A percentile compares a stretch with the other conserved stretches of the same genome.
phyloP scores from a whole-genome alignment of 2,797 vertebrate genomes.

The Xenentodon cancila region DNA sequence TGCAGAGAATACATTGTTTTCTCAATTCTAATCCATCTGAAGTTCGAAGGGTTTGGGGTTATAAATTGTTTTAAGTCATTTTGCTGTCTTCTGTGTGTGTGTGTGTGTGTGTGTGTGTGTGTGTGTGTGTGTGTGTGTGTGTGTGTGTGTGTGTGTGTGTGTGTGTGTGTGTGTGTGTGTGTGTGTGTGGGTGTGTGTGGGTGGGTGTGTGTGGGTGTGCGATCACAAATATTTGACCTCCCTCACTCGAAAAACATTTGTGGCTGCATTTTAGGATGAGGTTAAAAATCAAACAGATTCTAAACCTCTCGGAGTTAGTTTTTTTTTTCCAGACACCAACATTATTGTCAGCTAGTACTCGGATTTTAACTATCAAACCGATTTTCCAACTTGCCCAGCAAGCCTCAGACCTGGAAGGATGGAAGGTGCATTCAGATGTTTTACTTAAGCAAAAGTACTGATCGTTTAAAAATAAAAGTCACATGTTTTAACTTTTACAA shows the following conservation, averaged over 20 bases:
- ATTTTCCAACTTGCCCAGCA: too few relatives aligned
- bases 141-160: too few relatives aligned
- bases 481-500: too few relatives aligned
- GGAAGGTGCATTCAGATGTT: too few relatives aligned
- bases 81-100: not conserved
- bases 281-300: conserved; percentile 18
- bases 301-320: conserved; percentile 12
- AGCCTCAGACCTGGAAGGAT: too few relatives aligned
- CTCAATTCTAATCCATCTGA: conserved; percentile 1
- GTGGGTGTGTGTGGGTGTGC: too few relatives aligned
- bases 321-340: conserved; percentile 12
- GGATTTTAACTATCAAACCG: not conserved
- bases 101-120: not conserved
- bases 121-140: too few relatives aligned
- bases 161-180: too few relatives aligned
- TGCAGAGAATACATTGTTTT: conserved; percentile 4
- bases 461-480: too few relatives aligned
- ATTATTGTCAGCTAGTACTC: conserved; percentile 1
- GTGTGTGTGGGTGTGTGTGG: too few relatives aligned
- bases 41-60: not conserved
- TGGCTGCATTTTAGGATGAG: conserved; percentile 11
- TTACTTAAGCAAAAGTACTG: too few relatives aligned
- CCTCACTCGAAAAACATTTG: not conserved
- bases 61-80: conserved; percentile 4
- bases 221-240: not conserved